Evolutionary conservation across 2,113 vertebrate genomes (phyloP).

Genomic region (Chionomys nivalis): DNA sequence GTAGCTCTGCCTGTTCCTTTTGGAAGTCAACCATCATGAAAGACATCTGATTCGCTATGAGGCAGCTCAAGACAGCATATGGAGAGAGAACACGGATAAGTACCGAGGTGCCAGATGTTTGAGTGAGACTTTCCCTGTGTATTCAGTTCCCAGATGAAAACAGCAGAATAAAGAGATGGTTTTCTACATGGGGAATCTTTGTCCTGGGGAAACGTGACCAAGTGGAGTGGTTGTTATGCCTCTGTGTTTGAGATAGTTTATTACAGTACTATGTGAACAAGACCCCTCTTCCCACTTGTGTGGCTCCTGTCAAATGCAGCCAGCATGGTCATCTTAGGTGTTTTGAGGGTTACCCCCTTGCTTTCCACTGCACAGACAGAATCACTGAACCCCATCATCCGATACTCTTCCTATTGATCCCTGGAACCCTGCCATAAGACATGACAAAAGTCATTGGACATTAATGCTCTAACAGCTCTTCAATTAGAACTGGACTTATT

Average conservation of each 20-base stretch:
- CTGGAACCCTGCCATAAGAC: constrained; percentile 44
- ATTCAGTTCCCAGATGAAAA: neutral
- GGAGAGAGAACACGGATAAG: neutral
- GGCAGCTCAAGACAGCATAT: neutral
- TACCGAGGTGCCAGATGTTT: neutral
- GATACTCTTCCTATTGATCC: neutral
- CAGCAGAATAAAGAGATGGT: neutral
- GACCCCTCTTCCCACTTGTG: neutral
- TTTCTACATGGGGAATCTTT: neutral
- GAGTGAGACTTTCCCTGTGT: neutral
- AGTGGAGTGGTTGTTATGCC: neutral
- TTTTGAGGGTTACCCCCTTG: neutral
- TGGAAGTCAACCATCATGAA: neutral
- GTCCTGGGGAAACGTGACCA: neutral
- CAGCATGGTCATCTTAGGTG: neutral
- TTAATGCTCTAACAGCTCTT: constrained; percentile 52
- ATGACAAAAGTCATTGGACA: neutral
- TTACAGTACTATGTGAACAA: neutral
- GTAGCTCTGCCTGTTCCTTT: neutral
- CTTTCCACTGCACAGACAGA: neutral
- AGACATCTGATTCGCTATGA: neutral
- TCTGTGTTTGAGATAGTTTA: neutral
- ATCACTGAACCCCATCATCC: neutral
- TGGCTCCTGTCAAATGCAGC: neutral
- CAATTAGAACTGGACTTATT: constrained; percentile 60